Conservation (phyloP, 2,888 invertebrate genomes). For the Abrostola triplasia region DNA sequence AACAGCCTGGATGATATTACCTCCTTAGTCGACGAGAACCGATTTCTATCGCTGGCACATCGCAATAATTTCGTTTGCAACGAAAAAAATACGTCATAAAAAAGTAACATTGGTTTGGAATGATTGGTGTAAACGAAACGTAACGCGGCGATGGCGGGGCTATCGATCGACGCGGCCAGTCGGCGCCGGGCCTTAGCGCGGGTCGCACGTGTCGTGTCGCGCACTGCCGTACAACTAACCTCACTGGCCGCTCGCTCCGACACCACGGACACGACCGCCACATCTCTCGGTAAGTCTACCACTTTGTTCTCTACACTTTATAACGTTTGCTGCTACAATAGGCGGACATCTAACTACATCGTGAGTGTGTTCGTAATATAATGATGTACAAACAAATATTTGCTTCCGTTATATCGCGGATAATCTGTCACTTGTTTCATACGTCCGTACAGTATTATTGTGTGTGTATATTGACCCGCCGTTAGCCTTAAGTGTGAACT, state of each 20-base stretch:
- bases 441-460: conserved; percentile 14
- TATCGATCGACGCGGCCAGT: conserved; percentile 86
- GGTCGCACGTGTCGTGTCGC: conserved; percentile 67
- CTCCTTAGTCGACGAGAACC: conserved; percentile 24
- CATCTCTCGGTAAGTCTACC: conserved; percentile 49
- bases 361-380: conserved; percentile 37
- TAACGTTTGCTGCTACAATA: neutral
- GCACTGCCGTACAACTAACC: conserved; percentile 51
- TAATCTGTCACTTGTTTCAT: conserved; percentile 15
- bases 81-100: conserved; percentile 48
- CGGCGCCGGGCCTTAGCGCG: conserved; percentile 80
- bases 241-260: conserved; percentile 51
- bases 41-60: conserved; percentile 30
- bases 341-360: conserved; percentile 12
- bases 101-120: conserved; percentile 48
- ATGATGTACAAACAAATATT: conserved; percentile 54
- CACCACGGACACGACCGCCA: conserved; percentile 32
- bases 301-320: neutral
- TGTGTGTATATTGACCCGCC: conserved; percentile 12
- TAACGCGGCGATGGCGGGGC: conserved; percentile 78
- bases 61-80: conserved; percentile 33
- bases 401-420: conserved; percentile 34
- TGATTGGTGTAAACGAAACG: conserved; percentile 70
- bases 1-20: conserved; percentile 15
- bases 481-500: conserved; percentile 28